Conservation (phyloP, 2,888 invertebrate genomes). For the Pycnomerus fuliginosus region DNA sequence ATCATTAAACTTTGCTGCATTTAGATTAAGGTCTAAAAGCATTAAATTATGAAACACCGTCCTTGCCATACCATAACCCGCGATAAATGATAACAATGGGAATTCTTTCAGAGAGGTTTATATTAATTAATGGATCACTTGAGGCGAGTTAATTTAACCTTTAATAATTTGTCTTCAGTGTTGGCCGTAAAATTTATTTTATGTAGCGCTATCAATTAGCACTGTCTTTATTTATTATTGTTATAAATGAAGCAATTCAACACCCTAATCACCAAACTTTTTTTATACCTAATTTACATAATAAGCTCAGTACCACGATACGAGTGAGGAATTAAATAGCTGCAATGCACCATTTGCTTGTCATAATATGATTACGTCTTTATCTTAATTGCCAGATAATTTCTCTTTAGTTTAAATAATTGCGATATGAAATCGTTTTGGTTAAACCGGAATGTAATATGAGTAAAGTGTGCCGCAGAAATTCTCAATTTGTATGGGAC, state of each 20-base stretch:
- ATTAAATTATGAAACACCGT: conserved; percentile 14
- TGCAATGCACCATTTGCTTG: no score
- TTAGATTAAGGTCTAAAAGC: conserved; percentile 4
- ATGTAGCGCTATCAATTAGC: neutral
- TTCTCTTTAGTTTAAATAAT: conserved; percentile 8
- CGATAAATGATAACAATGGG: conserved; percentile 24
- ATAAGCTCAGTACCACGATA: no score
- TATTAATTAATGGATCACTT: conserved; percentile 24
- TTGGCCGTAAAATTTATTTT: conserved; percentile 5
- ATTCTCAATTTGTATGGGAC: no score
- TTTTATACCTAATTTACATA: no score
- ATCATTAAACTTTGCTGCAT: conserved; percentile 12
- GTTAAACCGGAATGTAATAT: no score
- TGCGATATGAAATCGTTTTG: no score
- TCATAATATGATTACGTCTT: conserved; percentile 3
- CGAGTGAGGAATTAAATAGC: no score
- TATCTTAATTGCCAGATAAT: conserved; percentile 6
- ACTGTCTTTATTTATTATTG: no score
- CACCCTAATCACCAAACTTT: no score
- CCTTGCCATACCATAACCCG: conserved; percentile 4
- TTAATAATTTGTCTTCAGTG: conserved; percentile 20
- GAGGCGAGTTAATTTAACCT: conserved; percentile 23
- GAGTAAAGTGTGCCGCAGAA: no score
- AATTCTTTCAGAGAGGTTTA: conserved; percentile 23
- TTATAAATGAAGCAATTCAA: no score